phyloP scores from a whole-genome alignment of 2,797 vertebrate species.

The Myotis findleyi region DNA sequence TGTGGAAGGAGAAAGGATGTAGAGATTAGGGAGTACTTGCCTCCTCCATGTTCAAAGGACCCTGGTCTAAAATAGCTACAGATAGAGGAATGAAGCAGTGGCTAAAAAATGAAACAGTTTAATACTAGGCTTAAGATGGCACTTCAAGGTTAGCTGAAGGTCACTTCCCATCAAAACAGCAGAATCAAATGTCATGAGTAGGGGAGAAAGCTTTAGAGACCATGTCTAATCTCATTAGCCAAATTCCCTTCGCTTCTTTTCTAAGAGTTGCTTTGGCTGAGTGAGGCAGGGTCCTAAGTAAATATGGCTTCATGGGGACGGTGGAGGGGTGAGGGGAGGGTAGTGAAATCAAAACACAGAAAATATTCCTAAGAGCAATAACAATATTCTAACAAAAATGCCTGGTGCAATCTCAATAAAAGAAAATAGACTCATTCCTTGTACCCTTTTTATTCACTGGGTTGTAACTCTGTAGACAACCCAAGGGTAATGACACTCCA shows the following conservation, averaged over 20 bases:
- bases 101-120: conserved; percentile 83
- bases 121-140: conserved; percentile 78
- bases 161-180: conserved; percentile 32
- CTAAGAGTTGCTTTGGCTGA: neutral
- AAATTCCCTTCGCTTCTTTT: neutral
- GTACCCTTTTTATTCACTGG: neutral
- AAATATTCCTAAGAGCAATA: neutral
- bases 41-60: conserved; percentile 76
- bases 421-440: neutral
- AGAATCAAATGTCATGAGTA: conserved; percentile 42
- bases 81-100: conserved; percentile 73
- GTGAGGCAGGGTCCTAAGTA: neutral
- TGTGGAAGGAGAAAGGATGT: conserved; percentile 60
- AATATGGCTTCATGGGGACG: neutral
- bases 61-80: conserved; percentile 81
- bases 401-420: neutral
- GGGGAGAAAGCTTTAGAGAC: conserved; percentile 47
- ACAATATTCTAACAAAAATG: conserved; percentile 15
- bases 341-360: neutral
- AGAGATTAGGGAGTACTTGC: conserved; percentile 46
- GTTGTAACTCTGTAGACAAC: neutral
- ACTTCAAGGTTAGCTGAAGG: conserved; percentile 81
- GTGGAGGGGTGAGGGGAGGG: no score
- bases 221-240: conserved; percentile 23
- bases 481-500: neutral